These are phyloP conservation scores for Lasius platythorax DNA, from an alignment of 2,888 invertebrate genomes.

Conservation along the genomic window DNA sequence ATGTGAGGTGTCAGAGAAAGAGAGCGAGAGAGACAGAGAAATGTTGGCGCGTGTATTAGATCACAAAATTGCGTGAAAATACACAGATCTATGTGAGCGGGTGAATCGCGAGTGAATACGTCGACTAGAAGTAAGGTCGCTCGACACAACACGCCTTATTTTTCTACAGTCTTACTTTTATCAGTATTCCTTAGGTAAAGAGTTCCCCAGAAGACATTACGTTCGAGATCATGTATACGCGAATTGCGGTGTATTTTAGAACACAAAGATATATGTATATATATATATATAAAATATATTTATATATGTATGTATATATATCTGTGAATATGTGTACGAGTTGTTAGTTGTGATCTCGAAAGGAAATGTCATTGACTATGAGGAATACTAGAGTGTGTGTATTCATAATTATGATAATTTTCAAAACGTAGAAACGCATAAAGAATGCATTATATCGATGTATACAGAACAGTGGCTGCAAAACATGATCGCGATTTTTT, in stretches of 20 bases:
- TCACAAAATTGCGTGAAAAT: not conserved
- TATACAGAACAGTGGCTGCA: not conserved
- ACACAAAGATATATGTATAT: constrained; percentile 61
- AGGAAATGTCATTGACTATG: not conserved
- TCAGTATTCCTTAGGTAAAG: constrained; percentile 80
- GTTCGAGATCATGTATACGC: constrained; percentile 68
- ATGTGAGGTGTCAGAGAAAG: not conserved
- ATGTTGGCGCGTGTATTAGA: not conserved
- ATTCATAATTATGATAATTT: constrained; percentile 5
- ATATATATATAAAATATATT: constrained; percentile 62
- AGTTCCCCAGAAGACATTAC: constrained; percentile 60
- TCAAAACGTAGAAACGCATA: not conserved
- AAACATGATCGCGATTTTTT: not conserved
- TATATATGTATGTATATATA: constrained; percentile 63
- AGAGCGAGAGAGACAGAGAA: not conserved
- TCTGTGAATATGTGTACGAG: constrained; percentile 65
- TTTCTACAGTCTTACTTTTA: constrained; percentile 84
- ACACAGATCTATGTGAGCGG: constrained; percentile 1
- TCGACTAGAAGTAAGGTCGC: constrained; percentile 61
- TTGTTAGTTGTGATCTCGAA: constrained; percentile 69
- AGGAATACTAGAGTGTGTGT: not conserved
- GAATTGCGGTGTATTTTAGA: constrained; percentile 23
- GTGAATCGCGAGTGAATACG: constrained; percentile 33
- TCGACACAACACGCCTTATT: constrained; percentile 82
- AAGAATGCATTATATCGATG: not conserved